Base-by-base conservation (phyloP, 1,140 invertebrate species). In the Sycophila sp. region DNA sequence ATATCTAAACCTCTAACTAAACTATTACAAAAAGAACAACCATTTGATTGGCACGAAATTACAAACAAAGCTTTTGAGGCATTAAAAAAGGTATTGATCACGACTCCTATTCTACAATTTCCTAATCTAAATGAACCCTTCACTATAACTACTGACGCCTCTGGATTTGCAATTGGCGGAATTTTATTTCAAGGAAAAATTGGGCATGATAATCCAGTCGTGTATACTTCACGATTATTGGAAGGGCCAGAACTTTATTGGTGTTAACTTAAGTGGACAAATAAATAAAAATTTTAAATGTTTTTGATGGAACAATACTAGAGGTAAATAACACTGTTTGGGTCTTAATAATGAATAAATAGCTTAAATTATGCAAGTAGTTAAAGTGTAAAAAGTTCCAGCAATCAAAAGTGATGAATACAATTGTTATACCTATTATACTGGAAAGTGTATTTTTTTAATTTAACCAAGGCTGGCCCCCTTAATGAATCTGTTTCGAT, bases 91-190 rank as follows among this genome's bases (percentile, higher is more conserved):
- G 15, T 28, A 22, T 28, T 67, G 17, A 26, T 8, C 11, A 5
- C 30, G 4, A n/a, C n/a, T 2, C 49, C 63, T 6, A 53, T 66
- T 13, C 24, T 66, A 5, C 6, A 53, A 53, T 30, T 19, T 8
- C 19, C 45, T 4, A 2, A 47, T 6, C 10, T 47, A 10, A 19
- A 47, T 5, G 17, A 47, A 10, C 45, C 74, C 65, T 77, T 38
- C 15, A 24, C 11, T 28, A 40, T 63, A 49, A 78, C 69, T 0
- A 77, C 72, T 3, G 83, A 86, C 34, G 83, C 81, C 1, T 73
- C 71, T 10, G 76, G 83, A 69, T 72, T 74, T 47, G 81, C 71
- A 13, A 34, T 75, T 8, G 71, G 49, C 2, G 70, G 83, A 5
- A 76, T 79, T 19, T 45, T 81, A 19, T 73, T 69, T 40, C 75